phyloP scores from a whole-genome alignment of 2,888 invertebrate species.

The Liposcelis brunnea region DNA sequence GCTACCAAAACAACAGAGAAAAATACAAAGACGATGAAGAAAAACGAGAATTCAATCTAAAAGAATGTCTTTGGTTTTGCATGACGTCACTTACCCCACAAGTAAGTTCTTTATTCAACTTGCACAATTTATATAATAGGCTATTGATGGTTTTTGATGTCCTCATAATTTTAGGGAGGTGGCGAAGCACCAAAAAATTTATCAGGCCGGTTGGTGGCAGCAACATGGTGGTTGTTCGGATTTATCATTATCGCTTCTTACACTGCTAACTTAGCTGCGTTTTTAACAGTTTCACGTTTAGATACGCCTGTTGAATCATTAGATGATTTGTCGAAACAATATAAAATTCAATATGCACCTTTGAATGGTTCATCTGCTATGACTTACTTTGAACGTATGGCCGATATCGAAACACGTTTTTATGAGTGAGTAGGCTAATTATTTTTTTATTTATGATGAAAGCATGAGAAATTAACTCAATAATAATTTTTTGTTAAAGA shows the following conservation, averaged over 20 bases:
- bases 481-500: constrained; percentile 29
- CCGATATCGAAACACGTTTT: constrained; percentile 82
- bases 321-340: constrained; percentile 88
- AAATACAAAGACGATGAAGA: constrained; percentile 87
- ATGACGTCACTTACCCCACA: constrained; percentile 94
- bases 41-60: constrained; percentile 83
- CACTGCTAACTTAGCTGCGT: constrained; percentile 95
- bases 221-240: constrained; percentile 98
- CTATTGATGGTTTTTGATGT: too few relatives aligned
- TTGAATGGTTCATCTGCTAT: constrained; percentile 73
- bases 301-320: constrained; percentile 85
- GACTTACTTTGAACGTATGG: constrained; percentile 92
- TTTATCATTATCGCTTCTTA: constrained; percentile 98
- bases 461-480: not conserved
- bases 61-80: constrained; percentile 97
- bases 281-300: constrained; percentile 81
- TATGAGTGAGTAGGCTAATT: constrained; percentile 55
- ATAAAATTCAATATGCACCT: constrained; percentile 91
- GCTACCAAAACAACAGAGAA: constrained; percentile 85
- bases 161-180: constrained; percentile 57
- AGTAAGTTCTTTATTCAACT: constrained; percentile 22
- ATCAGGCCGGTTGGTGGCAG: constrained; percentile 85
- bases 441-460: not conserved
- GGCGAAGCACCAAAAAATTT: constrained; percentile 93
- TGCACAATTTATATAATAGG: too few relatives aligned